A percentile compares a stretch with the other conserved stretches of the same genome.
phyloP scores from a whole-genome alignment of 2,113 vertebrate genomes.

The human region GRCh38 chr1:82641501-82642000 shows the following conservation, averaged over 20 bases:
- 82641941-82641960: background rate
- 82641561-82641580: background rate
- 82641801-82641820: background rate
- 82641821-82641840: background rate
- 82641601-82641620: slow-evolving; percentile 21
- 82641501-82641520: background rate
- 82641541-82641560: background rate
- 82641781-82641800: background rate
- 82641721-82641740: background rate
- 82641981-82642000: slow-evolving; percentile 18
- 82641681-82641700: background rate
- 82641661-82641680: background rate
- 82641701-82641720: background rate
- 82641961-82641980: slow-evolving; percentile 40
- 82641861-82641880: background rate
- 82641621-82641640: background rate
- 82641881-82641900: background rate
- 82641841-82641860: background rate
- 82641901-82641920: background rate
- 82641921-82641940: background rate
- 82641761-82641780: background rate
- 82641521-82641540: background rate
- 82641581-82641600: background rate
- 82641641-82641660: background rate
- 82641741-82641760: background rate